A percentile compares a stretch with the other conserved stretches of the same genome.
Evolutionary conservation across 2,888 invertebrate genomes (phyloP).

Genomic region (Parnassius apollo): DNA sequence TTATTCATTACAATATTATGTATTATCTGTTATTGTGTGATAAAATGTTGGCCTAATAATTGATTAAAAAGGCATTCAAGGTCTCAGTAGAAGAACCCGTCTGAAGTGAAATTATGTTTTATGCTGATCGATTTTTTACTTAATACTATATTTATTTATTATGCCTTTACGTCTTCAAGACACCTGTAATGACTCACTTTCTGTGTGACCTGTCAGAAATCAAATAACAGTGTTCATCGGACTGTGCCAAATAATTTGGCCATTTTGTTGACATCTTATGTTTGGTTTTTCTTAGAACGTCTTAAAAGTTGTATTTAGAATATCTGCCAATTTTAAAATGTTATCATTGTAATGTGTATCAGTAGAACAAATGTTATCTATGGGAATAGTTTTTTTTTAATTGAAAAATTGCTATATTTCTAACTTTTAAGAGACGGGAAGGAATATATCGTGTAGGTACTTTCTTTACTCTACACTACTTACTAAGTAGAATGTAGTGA

Average conservation of each 20-base stretch:
- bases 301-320: slow-evolving; percentile 2
- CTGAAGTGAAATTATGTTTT: too few relatives aligned
- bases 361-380: slow-evolving; percentile 8
- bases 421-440: not conserved
- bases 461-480: slow-evolving; percentile 10
- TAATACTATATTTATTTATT: too few relatives aligned
- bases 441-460: slow-evolving; percentile 5
- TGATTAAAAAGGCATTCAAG: too few relatives aligned
- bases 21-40: too few relatives aligned
- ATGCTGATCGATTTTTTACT: too few relatives aligned
- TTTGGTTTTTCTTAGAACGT: not conserved
- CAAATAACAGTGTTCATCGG: slow-evolving; percentile 55
- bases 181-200: not conserved
- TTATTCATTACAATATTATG: too few relatives aligned
- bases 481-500: slow-evolving; percentile 33
- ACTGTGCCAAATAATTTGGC: slow-evolving; percentile 66
- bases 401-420: not conserved
- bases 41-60: too few relatives aligned
- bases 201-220: slow-evolving; percentile 19
- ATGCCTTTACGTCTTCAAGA: too few relatives aligned
- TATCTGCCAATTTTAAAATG: not conserved
- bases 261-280: slow-evolving; percentile 29
- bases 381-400: slow-evolving; percentile 5
- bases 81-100: too few relatives aligned
- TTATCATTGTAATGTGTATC: not conserved